A percentile compares a stretch with the other conserved stretches of the same genome.
phyloP scores from a whole-genome alignment of 23 tunicate species.

The Diplosoma virens region DNA sequence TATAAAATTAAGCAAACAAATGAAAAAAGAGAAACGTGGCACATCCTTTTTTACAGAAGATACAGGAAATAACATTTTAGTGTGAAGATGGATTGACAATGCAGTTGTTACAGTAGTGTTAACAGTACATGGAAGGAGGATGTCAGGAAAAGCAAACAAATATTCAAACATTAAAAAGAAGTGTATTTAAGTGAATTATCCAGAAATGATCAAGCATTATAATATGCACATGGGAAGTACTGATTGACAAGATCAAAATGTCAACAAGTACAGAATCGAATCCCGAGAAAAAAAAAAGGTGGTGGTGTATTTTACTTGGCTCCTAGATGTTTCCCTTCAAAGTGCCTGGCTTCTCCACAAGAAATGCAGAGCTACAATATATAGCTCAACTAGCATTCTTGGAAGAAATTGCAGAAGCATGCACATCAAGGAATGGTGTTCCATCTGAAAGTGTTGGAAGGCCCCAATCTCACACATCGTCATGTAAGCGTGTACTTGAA shows the following conservation, averaged over 20 bases:
- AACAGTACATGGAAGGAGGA: neutral
- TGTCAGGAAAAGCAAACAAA: neutral
- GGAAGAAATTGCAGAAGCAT: no score
- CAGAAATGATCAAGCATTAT: neutral
- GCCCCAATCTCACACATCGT: no score
- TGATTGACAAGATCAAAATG: neutral
- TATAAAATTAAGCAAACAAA: neutral
- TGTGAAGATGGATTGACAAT: neutral
- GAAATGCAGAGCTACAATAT: no score
- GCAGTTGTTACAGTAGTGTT: neutral
- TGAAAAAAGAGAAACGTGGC: neutral
- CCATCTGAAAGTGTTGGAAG: no score
- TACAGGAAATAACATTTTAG: neutral
- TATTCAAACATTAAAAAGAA: neutral
- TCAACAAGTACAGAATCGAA: neutral
- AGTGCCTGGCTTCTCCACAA: slow-evolving; percentile 11
- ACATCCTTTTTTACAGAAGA: no score
- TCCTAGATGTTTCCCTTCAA: neutral
- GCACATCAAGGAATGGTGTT: no score
- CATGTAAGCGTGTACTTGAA: no score
- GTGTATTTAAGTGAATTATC: neutral
- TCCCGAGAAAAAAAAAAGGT: neutral
- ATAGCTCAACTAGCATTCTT: no score
- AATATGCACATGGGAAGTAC: neutral
- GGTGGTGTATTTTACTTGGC: neutral